Percentiles rank a stretch among this genome's conserved stretches.
These are phyloP conservation scores for Zaprionus nigranus DNA, from an alignment of 1,140 invertebrate species.

Conservation along the genomic window DNA sequence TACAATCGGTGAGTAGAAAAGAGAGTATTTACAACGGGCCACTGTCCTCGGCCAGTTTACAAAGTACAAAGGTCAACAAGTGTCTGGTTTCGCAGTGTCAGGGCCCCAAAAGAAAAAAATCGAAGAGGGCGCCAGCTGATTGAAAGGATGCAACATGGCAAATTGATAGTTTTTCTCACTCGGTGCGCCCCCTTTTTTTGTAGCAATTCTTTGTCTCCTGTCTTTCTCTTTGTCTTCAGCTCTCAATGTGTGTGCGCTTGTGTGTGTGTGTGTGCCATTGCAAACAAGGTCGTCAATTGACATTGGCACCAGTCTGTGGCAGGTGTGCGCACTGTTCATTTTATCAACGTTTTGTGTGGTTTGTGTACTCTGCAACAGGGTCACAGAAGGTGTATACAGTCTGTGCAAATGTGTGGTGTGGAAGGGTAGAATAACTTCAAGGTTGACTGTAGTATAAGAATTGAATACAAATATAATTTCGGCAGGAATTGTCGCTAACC, in stretches of 20 bases:
- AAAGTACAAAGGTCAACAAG: constrained; percentile 61
- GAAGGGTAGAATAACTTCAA: not conserved
- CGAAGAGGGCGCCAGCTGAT: constrained; percentile 8
- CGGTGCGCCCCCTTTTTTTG: not conserved
- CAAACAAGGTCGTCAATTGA: constrained; percentile 67
- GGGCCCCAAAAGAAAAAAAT: constrained; percentile 12
- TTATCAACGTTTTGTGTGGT: constrained; percentile 23
- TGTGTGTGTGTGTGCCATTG: constrained; percentile 41
- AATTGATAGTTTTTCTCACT: constrained; percentile 36
- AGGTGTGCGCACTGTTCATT: constrained; percentile 50
- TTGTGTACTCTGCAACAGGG: not conserved
- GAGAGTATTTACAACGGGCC: constrained; percentile 2
- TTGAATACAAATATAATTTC: too few species aligned
- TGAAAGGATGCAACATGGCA: constrained; percentile 41
- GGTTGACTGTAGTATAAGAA: too few species aligned
- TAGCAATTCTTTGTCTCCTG: constrained; percentile 19
- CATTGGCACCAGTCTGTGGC: constrained; percentile 50
- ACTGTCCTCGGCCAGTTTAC: constrained; percentile 10
- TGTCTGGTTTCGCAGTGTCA: constrained; percentile 46
- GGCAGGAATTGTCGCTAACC: too few species aligned
- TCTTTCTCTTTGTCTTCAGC: constrained; percentile 19
- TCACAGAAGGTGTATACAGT: not conserved
- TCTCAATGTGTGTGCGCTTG: constrained; percentile 9
- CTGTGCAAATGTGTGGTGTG: not conserved
- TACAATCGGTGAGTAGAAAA: constrained; percentile 89